A percentile compares a stretch with the other conserved stretches of the same genome.
phyloP scores from a whole-genome alignment of 2,113 vertebrate species.

The Crotalus helleri region DNA sequence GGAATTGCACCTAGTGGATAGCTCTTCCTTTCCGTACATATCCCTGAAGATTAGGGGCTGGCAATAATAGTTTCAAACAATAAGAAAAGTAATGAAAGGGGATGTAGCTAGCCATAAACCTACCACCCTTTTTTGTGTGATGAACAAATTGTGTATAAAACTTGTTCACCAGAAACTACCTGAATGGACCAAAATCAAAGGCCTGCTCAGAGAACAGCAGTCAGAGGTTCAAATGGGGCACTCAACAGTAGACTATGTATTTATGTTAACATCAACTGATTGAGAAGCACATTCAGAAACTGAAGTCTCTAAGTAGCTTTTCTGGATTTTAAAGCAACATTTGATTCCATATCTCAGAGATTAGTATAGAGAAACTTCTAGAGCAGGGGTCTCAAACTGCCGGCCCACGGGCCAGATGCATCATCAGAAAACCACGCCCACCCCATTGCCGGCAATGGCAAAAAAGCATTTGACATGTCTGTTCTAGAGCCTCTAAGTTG shows the following conservation, averaged over 20 bases:
- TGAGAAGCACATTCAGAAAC: background rate
- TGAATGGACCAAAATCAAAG: background rate
- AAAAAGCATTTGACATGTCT: too few species aligned
- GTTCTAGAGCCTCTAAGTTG: background rate
- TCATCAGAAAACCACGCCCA: too few species aligned
- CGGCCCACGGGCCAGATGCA: too few species aligned
- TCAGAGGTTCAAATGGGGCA: background rate
- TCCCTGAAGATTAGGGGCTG: background rate
- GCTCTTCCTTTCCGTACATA: background rate
- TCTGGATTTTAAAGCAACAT: background rate
- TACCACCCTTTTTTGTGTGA: background rate
- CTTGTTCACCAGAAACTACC: background rate
- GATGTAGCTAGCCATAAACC: background rate
- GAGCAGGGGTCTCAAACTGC: too few species aligned
- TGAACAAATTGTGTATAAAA: background rate
- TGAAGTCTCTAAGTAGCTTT: background rate
- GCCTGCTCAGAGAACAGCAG: background rate
- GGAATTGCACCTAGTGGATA: background rate
- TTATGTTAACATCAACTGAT: background rate
- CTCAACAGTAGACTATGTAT: background rate
- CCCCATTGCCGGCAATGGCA: too few species aligned
- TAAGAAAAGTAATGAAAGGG: background rate
- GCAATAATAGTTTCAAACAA: background rate
- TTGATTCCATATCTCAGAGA: background rate
- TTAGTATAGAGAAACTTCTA: background rate